Percentiles rank a stretch among this genome's conserved stretches.
Evolutionary conservation across 2,888 invertebrate species (phyloP).

Genomic region (Acrobasis suavella): DNA sequence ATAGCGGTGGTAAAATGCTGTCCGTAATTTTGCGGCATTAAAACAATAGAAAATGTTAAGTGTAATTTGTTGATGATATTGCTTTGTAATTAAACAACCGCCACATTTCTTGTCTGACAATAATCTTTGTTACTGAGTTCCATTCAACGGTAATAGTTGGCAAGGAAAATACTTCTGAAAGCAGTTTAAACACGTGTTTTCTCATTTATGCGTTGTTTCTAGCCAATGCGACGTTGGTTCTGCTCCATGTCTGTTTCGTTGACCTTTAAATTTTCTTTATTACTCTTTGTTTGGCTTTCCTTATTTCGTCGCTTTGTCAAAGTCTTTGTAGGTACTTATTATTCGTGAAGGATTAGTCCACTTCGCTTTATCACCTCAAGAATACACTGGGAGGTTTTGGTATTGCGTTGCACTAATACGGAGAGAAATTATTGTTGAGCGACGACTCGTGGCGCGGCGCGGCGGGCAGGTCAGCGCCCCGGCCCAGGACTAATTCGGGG

Average conservation of each 20-base stretch:
- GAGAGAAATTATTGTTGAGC: slow-evolving; percentile 31
- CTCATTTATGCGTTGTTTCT: slow-evolving; percentile 36
- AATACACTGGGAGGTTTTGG: background rate
- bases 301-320: slow-evolving; percentile 47
- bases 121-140: slow-evolving; percentile 17
- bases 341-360: slow-evolving; percentile 28
- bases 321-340: slow-evolving; percentile 25
- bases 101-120: slow-evolving; percentile 6
- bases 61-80: background rate
- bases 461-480: slow-evolving; percentile 71
- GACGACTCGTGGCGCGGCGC: slow-evolving; percentile 43
- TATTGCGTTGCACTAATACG: slow-evolving; percentile 32
- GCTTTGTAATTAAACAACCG: slow-evolving; percentile 6
- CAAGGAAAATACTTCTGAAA: slow-evolving; percentile 40
- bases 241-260: slow-evolving; percentile 37
- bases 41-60: background rate
- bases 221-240: slow-evolving; percentile 27
- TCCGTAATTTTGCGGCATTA: background rate
- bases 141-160: slow-evolving; percentile 34
- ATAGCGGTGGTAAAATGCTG: background rate
- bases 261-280: slow-evolving; percentile 48
- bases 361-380: background rate
- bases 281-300: slow-evolving; percentile 25
- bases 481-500: slow-evolving; percentile 81
- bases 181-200: slow-evolving; percentile 42